Conservation (phyloP, 2,797 vertebrate genomes). For the Sylvilagus floridanus region DNA sequence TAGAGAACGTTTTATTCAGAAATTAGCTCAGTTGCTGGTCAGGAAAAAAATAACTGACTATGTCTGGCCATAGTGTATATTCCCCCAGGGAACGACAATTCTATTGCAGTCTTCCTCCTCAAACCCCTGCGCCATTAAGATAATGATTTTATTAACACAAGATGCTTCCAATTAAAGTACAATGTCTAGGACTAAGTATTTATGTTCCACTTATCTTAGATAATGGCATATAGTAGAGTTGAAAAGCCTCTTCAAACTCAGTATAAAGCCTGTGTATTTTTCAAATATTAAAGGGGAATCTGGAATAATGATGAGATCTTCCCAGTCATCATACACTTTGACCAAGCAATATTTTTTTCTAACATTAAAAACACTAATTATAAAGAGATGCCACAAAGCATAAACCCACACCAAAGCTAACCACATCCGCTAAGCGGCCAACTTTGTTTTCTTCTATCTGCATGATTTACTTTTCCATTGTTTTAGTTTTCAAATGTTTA, state of each 20-base stretch:
- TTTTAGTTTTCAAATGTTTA: conserved; percentile 34
- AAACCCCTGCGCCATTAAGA: background rate
- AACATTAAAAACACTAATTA: conserved; percentile 28
- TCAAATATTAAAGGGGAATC: conserved; percentile 47
- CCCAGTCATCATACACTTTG: background rate
- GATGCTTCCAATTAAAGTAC: conserved; percentile 48
- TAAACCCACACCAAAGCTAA: background rate
- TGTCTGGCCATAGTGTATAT: background rate
- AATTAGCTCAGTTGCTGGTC: conserved; percentile 21
- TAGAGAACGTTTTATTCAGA: conserved; percentile 27
- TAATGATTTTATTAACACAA: conserved; percentile 20
- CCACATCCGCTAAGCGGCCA: background rate
- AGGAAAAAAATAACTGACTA: conserved; percentile 42
- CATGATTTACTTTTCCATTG: background rate
- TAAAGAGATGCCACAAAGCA: conserved; percentile 1
- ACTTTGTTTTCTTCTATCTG: background rate
- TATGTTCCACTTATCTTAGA: background rate
- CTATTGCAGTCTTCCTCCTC: background rate
- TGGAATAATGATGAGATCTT: background rate
- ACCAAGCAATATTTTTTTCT: background rate
- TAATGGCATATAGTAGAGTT: background rate
- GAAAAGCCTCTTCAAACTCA: background rate
- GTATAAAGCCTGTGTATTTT: background rate
- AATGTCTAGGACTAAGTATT: conserved; percentile 25
- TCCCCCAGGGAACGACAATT: conserved; percentile 12